Evolutionary conservation across 2,888 invertebrate genomes (phyloP), one percentile per base, ranked within the genome.

Genomic region (Melangyna quadrimaculata): DNA sequence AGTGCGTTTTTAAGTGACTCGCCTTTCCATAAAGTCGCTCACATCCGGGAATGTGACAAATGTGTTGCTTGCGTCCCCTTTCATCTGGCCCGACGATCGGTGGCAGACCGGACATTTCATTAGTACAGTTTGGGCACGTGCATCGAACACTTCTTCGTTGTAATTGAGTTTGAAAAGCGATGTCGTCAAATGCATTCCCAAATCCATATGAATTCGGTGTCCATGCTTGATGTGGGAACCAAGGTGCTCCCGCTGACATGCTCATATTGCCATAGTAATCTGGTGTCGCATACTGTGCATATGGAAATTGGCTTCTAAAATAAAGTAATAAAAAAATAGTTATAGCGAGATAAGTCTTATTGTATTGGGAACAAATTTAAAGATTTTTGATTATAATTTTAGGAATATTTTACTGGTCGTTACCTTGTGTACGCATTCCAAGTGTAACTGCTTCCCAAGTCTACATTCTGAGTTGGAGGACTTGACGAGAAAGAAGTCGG

Each of bases 11-110:
- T 83, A 99, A 92, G 90, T 99, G 98, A 0, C 98, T 98, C 0
- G 98, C 98, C 92, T 98, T 98, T 14, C 97, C 97, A 92, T 98
- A 99, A 17, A 97, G 95, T 89, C 96, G 95, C 79, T 95, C 95
- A 90, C 98, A 98, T 53, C 97, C 97, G 1, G 96, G 95, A 45
- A 97, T 95, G 91, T 97, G 97, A 90, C 98, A 98, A 55, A 96
- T 94, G 91, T 98, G 98, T 92, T 94, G 96, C 91, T 95, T 96
- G 93, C 95, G 97, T 88, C 95, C 96, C 5, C 94, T 94, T 80
- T 94, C 94, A 93, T 95, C 97, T 91, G 93, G 96, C 90, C 93
- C 95, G 91, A 94, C 95, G 88, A 94, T 94, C 89, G 95, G 97
- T 90, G 94, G 96, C 91, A 94, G 94, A 81, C 94, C 97, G 88